These are phyloP conservation scores for Ostrea denselamellosa DNA, from an alignment of 1,140 invertebrate genomes.

Conservation along the genomic window DNA sequence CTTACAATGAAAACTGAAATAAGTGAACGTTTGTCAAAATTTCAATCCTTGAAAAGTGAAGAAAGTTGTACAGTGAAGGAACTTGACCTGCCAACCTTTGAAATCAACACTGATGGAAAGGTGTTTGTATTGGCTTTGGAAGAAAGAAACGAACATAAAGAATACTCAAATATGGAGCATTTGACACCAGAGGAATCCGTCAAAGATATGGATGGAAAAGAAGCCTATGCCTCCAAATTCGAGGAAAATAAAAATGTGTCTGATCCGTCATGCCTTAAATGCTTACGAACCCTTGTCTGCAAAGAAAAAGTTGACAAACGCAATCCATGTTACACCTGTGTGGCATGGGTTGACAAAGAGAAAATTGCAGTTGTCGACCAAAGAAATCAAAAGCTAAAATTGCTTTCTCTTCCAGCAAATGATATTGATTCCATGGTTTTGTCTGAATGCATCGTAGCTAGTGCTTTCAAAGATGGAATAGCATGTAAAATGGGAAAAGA, in stretches of 20 bases:
- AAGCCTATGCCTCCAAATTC: background rate
- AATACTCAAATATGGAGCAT: background rate
- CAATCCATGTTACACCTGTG: background rate
- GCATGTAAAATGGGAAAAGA: background rate
- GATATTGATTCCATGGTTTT: background rate
- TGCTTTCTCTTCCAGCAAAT: background rate
- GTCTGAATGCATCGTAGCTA: background rate
- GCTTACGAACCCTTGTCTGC: background rate
- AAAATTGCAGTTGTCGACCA: background rate
- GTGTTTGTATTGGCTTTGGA: background rate
- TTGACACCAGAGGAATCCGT: background rate
- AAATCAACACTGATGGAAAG: background rate
- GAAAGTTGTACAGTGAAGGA: background rate
- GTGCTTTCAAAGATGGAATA: background rate
- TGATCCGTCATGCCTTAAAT: background rate
- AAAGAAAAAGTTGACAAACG: background rate
- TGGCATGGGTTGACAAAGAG: background rate
- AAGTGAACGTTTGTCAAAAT: background rate
- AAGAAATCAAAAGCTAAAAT: background rate
- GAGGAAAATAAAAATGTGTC: no score
- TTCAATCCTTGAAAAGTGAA: background rate
- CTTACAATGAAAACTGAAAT: conserved; percentile 7
- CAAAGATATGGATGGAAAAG: background rate
- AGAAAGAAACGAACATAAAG: background rate
- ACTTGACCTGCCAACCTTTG: background rate